These are phyloP conservation scores for Plutella xylostella DNA, from an alignment of 2,888 invertebrate species.

Conservation along the genomic window DNA sequence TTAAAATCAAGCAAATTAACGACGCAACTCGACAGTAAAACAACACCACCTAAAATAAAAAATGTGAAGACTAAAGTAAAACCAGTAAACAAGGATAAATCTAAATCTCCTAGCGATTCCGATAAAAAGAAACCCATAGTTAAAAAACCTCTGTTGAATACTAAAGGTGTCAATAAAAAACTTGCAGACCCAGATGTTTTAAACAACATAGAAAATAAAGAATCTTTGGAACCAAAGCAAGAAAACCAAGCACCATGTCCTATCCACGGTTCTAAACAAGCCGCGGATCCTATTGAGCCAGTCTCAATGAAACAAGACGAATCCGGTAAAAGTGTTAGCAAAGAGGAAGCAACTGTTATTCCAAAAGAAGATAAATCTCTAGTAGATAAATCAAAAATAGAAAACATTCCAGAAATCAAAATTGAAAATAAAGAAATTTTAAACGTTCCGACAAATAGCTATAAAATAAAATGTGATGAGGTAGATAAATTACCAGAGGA, in stretches of 20 bases:
- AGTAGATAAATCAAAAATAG: slow-evolving; percentile 10
- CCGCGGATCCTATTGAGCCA: no score
- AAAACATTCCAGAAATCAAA: slow-evolving; percentile 40
- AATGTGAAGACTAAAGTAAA: not conserved
- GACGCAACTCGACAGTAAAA: no score
- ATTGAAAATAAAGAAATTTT: slow-evolving; percentile 18
- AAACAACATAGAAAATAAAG: slow-evolving; percentile 3
- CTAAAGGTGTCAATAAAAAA: no score
- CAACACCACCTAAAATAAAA: not conserved
- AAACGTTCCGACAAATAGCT: no score
- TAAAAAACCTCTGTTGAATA: not conserved
- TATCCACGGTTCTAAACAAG: no score
- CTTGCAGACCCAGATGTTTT: not conserved
- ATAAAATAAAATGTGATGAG: no score
- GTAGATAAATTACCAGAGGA: slow-evolving; percentile 24
- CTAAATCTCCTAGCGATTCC: not conserved
- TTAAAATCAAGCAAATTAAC: no score
- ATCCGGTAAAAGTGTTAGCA: no score
- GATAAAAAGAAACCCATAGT: not conserved
- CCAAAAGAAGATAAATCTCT: no score
- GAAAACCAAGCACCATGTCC: not conserved
- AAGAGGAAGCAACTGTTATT: slow-evolving; percentile 30
- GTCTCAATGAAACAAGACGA: no score
- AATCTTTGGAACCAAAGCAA: slow-evolving; percentile 2
- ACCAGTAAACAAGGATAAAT: not conserved